Evolutionary conservation across 2,888 invertebrate genomes (phyloP), one percentile per base, ranked within the genome.

Genomic region (Unio pictorum): DNA sequence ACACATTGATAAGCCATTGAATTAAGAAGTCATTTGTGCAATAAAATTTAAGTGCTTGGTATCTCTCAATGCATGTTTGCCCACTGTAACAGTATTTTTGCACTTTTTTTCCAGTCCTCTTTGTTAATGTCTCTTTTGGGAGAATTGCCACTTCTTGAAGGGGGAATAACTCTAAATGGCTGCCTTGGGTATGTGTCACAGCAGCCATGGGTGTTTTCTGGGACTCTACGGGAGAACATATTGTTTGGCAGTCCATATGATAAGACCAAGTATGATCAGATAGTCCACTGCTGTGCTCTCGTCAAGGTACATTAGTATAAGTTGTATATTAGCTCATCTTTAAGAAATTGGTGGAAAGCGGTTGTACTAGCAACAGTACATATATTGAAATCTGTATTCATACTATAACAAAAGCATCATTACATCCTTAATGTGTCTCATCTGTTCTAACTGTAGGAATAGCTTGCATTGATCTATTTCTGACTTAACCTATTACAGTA

Each of bases 181-280:
- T 86, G 79, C 0, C 90, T 93, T 7, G 90, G 91, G 0, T 95
- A 94, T 86, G 93, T 94, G 2, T 92, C 94, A 58, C 95, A 95
- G 89, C 94, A 95, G 80, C 93, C 95, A 0, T 96, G 95, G 95
- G 91, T 93, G 55, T 91, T 93, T 78, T 92, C 92, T 69, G 92
- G 92, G 0, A 94, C 95, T 72, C 94, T 98, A 0, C 92, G 95
- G 11, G 96, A 97, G 84, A 99, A 99, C 89, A 96, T 99, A 76
- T 89, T 97, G 3, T 98, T 98, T 90, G 97, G 97, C 0, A 93
- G 92, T 84, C 91, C 93, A 72, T 92, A 91, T 75, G 91, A 93
- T 69, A 86, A 91, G 26, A 90, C 90, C 67, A 90, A 91, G 78
- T 93, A 91, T 79, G 80, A 89, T 15, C 76, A 74, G 80, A 87